Evolutionary conservation across 2,797 vertebrate genomes (phyloP).

Genomic region (Apodemus agrarius): DNA sequence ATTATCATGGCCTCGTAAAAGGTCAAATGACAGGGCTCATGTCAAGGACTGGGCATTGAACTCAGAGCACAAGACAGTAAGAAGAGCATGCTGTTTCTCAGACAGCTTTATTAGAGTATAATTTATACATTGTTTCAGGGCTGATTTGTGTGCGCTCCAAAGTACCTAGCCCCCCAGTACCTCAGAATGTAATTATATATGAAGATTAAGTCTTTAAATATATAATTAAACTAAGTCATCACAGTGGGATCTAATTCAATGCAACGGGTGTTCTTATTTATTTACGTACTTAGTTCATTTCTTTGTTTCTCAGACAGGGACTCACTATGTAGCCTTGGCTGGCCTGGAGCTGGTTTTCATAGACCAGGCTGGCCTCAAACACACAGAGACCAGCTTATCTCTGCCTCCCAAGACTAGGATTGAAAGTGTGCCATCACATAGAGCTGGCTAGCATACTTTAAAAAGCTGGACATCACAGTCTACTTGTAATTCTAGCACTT

Average conservation of each 20-base stretch:
- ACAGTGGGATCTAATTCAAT: neutral
- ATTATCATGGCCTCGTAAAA: neutral
- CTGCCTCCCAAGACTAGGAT: neutral
- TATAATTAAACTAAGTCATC: neutral
- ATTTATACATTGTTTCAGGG: neutral
- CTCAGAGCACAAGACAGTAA: neutral
- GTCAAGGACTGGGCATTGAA: neutral
- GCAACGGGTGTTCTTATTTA: neutral
- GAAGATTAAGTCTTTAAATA: neutral
- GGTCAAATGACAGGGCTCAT: neutral
- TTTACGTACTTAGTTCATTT: neutral
- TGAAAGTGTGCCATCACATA: neutral
- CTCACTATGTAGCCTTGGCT: neutral
- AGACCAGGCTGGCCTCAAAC: neutral
- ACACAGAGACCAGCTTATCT: neutral
- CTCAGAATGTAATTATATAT: neutral
- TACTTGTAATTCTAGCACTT: neutral
- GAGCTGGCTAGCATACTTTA: neutral
- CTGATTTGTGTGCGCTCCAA: neutral
- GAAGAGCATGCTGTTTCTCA: neutral
- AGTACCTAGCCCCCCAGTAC: neutral
- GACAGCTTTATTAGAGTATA: neutral
- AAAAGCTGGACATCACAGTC: neutral
- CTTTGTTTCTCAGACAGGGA: neutral
- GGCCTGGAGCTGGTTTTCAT: neutral